Evolutionary conservation across 2,797 vertebrate species (phyloP), one percentile per base, ranked within the genome.

Genomic region (Anableps anableps): DNA sequence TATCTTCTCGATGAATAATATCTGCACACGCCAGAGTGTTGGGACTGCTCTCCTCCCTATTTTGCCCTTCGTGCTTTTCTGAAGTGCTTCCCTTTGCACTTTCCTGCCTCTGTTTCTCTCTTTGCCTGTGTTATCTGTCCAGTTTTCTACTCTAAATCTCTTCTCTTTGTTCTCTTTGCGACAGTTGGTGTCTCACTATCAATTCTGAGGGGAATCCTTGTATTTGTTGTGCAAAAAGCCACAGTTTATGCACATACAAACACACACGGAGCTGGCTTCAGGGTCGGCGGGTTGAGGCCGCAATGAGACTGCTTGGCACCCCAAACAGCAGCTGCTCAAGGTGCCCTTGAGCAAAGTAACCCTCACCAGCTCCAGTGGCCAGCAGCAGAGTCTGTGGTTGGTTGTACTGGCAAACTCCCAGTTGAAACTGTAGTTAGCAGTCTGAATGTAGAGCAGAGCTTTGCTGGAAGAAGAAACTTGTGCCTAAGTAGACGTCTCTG

Each of bases 1-100:
- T 85, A 81, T 86, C 78, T 82, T 87, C 78, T 78, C 86, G 72
- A 62, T 91, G 88, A 93, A 92, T 92, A 85, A 87, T 93, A 94
- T 93, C 94, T 88, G 21, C 81, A 79, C 73, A 84, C 75, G 58
- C 71, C 94, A 93, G 85, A 85, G 85, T 76, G 80, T 78, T 75
- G 82, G 85, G 87, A 83, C 80, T 66, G 51, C 58, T 29, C 77
- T 84, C 62, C 45, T 62, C 31, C 78, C 70, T 62, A 71, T 34
- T 55, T 43, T 31, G 72, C 77, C 55, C 72, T 48, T 82, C 71
- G 81, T 60, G 29, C 58, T 78, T 75, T 64, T 84, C 51, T 80
- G 76, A 60, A 73, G 43, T 50, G 50, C 80, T 74, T 76, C n/a
- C 29, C 80, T 62, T 78, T 70, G 71, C 68, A 66, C 72, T 88